phyloP scores from a whole-genome alignment of 2,113 vertebrate genomes.

The Opisthocomus hoazin region DNA sequence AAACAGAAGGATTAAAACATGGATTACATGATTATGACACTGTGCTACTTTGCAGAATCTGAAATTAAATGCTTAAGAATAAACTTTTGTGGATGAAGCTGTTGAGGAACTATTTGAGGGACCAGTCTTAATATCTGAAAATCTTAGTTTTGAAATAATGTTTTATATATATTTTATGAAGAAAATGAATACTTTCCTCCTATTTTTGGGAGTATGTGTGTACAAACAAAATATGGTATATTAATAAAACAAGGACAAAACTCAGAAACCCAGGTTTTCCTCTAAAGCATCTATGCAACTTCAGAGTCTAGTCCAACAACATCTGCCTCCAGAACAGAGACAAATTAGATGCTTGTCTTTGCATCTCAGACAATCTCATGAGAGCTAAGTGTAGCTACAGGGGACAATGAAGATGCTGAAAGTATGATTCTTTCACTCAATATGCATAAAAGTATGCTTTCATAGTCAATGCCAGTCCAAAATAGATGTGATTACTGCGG shows the following conservation, averaged over 20 bases:
- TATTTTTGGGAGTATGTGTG: neutral
- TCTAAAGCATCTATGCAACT: neutral
- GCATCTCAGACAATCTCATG: neutral
- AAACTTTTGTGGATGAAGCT: neutral
- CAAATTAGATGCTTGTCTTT: neutral
- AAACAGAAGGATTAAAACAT: conserved; percentile 42
- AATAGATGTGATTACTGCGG: neutral
- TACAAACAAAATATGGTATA: neutral
- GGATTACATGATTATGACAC: conserved; percentile 24
- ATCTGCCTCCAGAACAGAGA: neutral
- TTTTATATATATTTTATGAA: neutral
- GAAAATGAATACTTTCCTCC: neutral
- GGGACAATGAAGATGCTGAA: neutral
- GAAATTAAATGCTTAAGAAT: conserved; percentile 29
- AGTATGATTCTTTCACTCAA: neutral
- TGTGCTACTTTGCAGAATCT: neutral
- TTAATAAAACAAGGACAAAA: neutral
- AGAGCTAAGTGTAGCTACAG: neutral
- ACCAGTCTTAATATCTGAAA: neutral
- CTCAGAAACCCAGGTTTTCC: neutral
- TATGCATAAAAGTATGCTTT: neutral
- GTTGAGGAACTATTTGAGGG: neutral
- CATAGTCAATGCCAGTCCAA: neutral
- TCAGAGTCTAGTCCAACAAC: neutral
- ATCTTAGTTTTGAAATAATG: neutral